Conservation (phyloP, 2,888 invertebrate genomes). For the Polyommatus icarus region DNA sequence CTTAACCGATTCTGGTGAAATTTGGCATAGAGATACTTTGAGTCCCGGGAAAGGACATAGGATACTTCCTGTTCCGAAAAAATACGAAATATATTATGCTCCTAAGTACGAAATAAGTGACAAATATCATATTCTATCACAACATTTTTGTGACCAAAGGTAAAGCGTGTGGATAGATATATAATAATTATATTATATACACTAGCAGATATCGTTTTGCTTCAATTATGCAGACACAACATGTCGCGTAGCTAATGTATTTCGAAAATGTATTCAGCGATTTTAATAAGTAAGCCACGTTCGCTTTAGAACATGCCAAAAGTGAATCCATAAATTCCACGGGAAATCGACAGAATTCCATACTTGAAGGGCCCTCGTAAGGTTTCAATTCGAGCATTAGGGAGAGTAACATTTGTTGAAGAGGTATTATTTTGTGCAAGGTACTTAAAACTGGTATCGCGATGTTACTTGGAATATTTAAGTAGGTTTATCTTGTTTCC, state of each 20-base stretch:
- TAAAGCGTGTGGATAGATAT: no score
- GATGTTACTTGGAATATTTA: neutral
- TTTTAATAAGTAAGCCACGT: neutral
- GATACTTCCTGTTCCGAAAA: no score
- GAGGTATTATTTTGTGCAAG: slow-evolving; percentile 1
- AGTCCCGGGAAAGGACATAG: no score
- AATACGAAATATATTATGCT: no score
- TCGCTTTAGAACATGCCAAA: neutral
- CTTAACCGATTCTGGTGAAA: no score
- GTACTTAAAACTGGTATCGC: neutral
- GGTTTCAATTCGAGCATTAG: neutral
- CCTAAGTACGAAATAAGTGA: no score
- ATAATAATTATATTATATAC: no score
- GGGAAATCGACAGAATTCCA: neutral
- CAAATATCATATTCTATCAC: no score
- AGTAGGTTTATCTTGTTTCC: neutral
- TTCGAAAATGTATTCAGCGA: neutral
- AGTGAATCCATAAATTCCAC: neutral
- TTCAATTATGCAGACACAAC: neutral
- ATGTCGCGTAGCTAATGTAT: neutral
- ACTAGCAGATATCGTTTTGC: no score
- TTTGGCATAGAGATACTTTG: no score
- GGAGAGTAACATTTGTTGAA: neutral
- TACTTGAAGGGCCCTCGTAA: neutral
- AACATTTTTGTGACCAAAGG: no score